Evolutionary conservation across 2,888 invertebrate species (phyloP), one percentile per base, ranked within the genome.

Genomic region (Autographa gamma): DNA sequence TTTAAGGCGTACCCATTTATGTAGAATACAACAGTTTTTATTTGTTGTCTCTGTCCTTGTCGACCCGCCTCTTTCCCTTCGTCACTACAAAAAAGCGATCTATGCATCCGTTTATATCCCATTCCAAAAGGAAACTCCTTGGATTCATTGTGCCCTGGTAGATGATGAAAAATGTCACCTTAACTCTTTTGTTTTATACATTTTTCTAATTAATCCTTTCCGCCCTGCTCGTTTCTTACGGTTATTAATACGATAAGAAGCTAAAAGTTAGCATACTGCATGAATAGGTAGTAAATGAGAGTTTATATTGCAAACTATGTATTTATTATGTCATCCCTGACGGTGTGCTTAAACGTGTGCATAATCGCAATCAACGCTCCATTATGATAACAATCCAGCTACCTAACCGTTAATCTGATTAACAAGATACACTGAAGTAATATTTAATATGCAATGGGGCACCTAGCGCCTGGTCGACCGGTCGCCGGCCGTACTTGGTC

Each of bases 81-180:
- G 59, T 69, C 61, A 67, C 68, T 54, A 75, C 73, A 76, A 79
- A 80, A 48, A 82, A 76, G 66, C 69, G 68, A 58, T 66, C 52
- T 67, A 76, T 74, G 68, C 77, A 80, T 73, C 71, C 73, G 66
- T 66, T 65, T 66, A 66, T 60, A n/a, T 48, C 61, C 64, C 62
- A 62, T 64, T 64, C 69, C 56, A 71, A 69, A 63, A 66, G 52
- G 48, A 60, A 60, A n/a, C 75, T 76, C 67, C 64, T 71, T 64
- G 41, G 48, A 18, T 63, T 80, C 78, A 82, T 88, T 69, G 9
- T 76, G 52, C 58, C 88, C 86, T 89, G 80, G 88, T 89, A 85
- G 72, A 63, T 48, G 31, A 34, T 63, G 82, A 78, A 82, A 81
- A 83, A 80, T 85, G 79, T 82, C 84, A 80, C 64, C 81, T 66